Conservation (phyloP, 2,113 vertebrate genomes). For the Dermatemys mawii region DNA sequence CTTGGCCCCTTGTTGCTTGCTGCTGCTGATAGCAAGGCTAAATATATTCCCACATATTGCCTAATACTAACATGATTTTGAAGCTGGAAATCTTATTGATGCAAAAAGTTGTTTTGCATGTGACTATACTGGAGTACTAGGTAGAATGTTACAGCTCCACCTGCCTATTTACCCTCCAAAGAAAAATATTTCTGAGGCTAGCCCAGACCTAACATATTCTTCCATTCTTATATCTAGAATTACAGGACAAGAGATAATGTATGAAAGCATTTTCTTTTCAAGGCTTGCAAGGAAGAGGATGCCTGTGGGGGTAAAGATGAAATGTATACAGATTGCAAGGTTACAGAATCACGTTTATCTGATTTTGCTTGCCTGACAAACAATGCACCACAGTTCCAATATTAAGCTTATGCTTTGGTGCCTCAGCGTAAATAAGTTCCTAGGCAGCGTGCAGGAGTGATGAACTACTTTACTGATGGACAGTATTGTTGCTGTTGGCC, state of each 20-base stretch:
- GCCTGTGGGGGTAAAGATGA: background rate
- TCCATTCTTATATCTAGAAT: background rate
- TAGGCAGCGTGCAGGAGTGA: background rate
- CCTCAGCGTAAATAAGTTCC: background rate
- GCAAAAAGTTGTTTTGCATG: fast-evolving
- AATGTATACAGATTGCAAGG: background rate
- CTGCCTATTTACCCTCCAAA: background rate
- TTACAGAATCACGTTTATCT: background rate
- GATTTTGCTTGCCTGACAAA: background rate
- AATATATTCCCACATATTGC: background rate
- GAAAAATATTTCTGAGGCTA: background rate
- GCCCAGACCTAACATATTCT: background rate
- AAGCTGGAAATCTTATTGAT: background rate
- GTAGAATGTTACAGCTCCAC: background rate
- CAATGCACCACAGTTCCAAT: background rate
- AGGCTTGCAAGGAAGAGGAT: background rate
- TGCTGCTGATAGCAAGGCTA: background rate
- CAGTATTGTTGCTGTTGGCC: background rate
- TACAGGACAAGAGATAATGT: background rate
- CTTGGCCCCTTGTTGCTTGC: background rate
- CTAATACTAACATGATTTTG: background rate
- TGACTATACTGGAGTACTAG: background rate
- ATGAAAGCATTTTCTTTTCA: background rate
- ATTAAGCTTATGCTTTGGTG: background rate
- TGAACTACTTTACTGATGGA: background rate